Conservation (phyloP, 2,888 invertebrate species). For the Corbicula japonica region DNA sequence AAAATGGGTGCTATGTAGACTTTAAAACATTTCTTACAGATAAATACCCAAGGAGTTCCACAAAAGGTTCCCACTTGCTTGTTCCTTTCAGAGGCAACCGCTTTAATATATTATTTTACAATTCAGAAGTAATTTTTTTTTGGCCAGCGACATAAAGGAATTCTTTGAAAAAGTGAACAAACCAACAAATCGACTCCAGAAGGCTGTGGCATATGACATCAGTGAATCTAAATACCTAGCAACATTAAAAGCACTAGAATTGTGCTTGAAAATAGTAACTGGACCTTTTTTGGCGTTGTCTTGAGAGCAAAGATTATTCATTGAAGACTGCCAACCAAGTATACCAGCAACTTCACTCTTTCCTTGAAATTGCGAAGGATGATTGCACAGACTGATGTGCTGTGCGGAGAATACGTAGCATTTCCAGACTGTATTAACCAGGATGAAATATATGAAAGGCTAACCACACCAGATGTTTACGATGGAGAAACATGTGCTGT, state of each 20-base stretch:
- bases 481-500: constrained; percentile 8
- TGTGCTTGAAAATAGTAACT: constrained; percentile 35
- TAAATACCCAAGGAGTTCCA: not conserved
- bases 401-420: constrained; percentile 24
- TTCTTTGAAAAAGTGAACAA: constrained; percentile 3
- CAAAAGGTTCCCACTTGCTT: constrained; percentile 10
- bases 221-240: not conserved
- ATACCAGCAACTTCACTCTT: constrained; percentile 20
- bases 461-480: constrained; percentile 7
- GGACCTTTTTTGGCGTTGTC: constrained; percentile 44
- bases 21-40: constrained; percentile 23
- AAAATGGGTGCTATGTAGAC: constrained; percentile 34
- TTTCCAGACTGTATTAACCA: constrained; percentile 24
- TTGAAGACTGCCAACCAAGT: constrained; percentile 25
- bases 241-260: constrained; percentile 16
- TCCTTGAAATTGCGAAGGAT: constrained; percentile 20
- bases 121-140: constrained; percentile 28
- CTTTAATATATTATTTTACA: constrained; percentile 40
- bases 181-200: constrained; percentile 8
- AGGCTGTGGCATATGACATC: constrained; percentile 6
- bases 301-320: constrained; percentile 34
- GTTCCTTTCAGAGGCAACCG: constrained; percentile 24
- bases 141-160: constrained; percentile 18
- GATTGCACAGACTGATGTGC: constrained; percentile 11
- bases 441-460: constrained; percentile 21